Percentiles rank a stretch among this genome's conserved stretches.
These are phyloP conservation scores for Nicator chloris DNA, from an alignment of 2,113 vertebrate species.

Conservation along the genomic window DNA sequence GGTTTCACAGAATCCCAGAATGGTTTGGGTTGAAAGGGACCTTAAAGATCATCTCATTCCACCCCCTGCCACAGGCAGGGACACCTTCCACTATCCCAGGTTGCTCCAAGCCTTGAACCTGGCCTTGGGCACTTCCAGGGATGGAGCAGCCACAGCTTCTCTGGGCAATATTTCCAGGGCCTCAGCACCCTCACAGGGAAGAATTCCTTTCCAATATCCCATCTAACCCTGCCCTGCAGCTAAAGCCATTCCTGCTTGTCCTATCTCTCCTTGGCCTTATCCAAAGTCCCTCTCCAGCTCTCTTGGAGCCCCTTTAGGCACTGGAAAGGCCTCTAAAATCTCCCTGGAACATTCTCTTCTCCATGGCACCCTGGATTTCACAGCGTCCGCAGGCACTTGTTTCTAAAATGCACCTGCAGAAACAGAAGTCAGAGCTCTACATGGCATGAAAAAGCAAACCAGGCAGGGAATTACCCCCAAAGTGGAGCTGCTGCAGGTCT, in stretches of 20 bases:
- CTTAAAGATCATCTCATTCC: accelerated
- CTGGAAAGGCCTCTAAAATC: not conserved
- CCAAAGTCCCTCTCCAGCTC: not conserved
- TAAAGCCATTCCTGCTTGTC: not conserved
- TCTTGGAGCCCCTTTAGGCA: not conserved
- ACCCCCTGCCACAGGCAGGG: not conserved
- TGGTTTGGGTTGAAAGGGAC: not conserved
- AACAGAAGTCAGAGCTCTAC: not conserved
- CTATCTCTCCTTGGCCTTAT: not conserved
- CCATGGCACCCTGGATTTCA: not conserved
- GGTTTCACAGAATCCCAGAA: not conserved
- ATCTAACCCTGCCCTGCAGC: not conserved
- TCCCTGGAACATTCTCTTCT: not conserved
- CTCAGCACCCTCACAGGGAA: accelerated
- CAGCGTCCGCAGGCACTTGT: not conserved
- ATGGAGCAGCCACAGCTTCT: not conserved
- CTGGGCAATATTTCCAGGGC: not conserved
- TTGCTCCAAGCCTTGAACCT: not conserved
- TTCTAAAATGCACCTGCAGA: accelerated
- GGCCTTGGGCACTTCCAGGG: not conserved
- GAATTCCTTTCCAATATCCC: not conserved
- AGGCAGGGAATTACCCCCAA: not conserved
- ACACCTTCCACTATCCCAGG: not conserved
- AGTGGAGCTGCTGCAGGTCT: not conserved
- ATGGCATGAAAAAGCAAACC: not conserved